Evolutionary conservation across 2,113 vertebrate genomes (phyloP), one percentile per base, ranked within the genome.

Genomic region (Chaenocephalus aceratus): DNA sequence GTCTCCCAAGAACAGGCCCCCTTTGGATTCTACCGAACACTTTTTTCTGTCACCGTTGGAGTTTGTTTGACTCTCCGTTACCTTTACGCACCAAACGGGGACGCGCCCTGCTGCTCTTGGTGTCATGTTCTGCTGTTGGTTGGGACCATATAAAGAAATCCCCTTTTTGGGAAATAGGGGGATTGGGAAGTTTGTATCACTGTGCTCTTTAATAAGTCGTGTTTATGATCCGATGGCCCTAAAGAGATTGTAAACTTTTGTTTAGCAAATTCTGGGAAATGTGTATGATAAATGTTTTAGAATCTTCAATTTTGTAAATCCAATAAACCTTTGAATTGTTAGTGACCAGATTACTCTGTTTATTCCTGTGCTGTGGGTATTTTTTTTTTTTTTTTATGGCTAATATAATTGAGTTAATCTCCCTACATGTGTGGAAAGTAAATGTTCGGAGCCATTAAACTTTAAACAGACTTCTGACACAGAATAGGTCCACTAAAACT

Each of bases 311-410:
- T 79, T 82, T 86, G 57, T 79, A 86, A 71, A 59, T 83, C 63
- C 5, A 90, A 90, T 90, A 90, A 90, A 90, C 53, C 6, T 74
- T 56, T 77, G 10, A 69, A 14, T 36, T 83, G 34, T 74, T 53
- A 62, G 11, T 61, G 23, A 56, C 6, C 36, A 41, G 36, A 41
- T 41, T 41, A 7, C 1, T 41, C 36, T 1, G 7, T 41, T 41
- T 41, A 41, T 41, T 41, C 36, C 36, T 41, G 7, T 41, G 36
- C 36, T 41, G 36, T 1, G 6, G 36, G 6, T 41, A 41, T 41
- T 41, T 41, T 0, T 7, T 5, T 7, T 6, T 36, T n/a, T 36
- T 5, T 36, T 36, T 36, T 36, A 41, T 41, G 7, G 36, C 36
- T 7, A 41, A 41, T 41, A 41, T 41, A 41, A 41, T 41, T 41